Conservation (phyloP, 1,140 invertebrate species). For the Leptoteleia sp. region DNA sequence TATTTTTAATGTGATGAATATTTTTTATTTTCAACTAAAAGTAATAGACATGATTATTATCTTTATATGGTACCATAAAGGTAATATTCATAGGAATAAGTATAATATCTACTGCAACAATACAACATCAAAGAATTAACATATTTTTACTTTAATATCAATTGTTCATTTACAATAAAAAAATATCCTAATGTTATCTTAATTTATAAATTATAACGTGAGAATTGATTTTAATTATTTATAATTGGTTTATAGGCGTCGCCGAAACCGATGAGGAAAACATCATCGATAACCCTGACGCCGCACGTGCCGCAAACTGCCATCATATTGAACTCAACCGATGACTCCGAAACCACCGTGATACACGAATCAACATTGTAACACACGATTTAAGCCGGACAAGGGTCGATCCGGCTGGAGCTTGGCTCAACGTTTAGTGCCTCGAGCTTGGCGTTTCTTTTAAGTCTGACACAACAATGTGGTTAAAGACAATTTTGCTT, state of each 20-base stretch:
- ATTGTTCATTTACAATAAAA: no score
- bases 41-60: no score
- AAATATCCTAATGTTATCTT: no score
- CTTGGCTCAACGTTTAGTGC: constrained; percentile 75
- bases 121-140: no score
- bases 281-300: constrained; percentile 75
- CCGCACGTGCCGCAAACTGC: constrained; percentile 67
- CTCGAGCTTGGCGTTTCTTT: constrained; percentile 70
- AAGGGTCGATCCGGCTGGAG: constrained; percentile 63
- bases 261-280: constrained; percentile 76
- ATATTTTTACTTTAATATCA: no score
- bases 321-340: constrained; percentile 71
- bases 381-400: constrained; percentile 77
- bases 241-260: constrained; percentile 70
- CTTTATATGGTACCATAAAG: no score
- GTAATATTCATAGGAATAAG: no score
- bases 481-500: constrained; percentile 61
- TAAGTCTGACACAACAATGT: constrained; percentile 61
- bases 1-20: no score
- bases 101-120: no score
- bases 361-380: constrained; percentile 80
- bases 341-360: constrained; percentile 73
- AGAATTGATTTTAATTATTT: neutral
- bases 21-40: no score
- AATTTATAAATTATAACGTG: no score